Evolutionary conservation across 2,888 invertebrate genomes (phyloP), one percentile per base, ranked within the genome.

Genomic region (Drosophila recens): DNA sequence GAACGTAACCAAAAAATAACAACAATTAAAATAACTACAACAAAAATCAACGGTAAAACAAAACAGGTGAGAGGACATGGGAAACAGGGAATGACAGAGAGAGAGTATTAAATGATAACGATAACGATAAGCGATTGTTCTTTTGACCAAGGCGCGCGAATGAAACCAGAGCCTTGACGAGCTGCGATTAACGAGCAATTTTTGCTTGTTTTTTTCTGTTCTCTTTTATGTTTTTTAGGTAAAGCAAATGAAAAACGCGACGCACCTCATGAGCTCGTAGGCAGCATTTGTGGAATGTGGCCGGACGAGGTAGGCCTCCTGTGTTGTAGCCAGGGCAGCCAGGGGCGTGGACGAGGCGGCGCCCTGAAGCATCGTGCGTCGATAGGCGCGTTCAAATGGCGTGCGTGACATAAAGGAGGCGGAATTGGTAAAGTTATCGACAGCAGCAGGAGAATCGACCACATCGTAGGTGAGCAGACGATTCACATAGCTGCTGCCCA

Each of bases 311-410:
- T 72, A 57, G 36, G 71, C 57, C n/a, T 85, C 87, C 81, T 81
- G 86, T 17, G 30, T 8, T n/a, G 30, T 5, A 8, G 79, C 17
- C 17, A 17, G n/a, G 9, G 34, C 72, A 23, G 75, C 65, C 70
- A 87, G 58, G 3, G 92, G 92, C 27, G 92, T 91, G 5, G 92
- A 86, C 27, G 91, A 83, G 33, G 91, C 88, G n/a, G 90, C 90
- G 61, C 85, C 90, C 58, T 90, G 91, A 36, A 90, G 76, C 56
- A 89, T 82, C 49, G 90, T 91, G n/a, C 93, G 91, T 0, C 93
- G 87, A 73, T 92, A 93, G 57, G 92, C 92, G 30, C 92, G 87
- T 68, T 93, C 92, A 57, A 93, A 93, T n/a, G 92, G 91, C 34
- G 92, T 92, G 10, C 92, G 85, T n/a, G 92, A 91, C 91, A 92